Evolutionary conservation across 2,888 invertebrate species (phyloP).

Genomic region (Plagodis pulveraria): DNA sequence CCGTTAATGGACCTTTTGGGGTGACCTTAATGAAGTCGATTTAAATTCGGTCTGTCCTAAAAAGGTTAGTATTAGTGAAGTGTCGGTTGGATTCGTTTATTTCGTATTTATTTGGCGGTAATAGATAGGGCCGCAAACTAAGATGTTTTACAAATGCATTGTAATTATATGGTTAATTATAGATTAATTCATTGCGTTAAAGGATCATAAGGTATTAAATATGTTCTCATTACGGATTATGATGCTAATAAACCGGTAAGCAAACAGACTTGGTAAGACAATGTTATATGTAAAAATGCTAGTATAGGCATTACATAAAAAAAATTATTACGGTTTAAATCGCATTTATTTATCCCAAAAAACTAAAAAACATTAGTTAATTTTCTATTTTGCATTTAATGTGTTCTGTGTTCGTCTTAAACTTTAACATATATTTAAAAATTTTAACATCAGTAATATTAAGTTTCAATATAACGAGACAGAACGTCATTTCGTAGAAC

Average conservation of each 20-base stretch:
- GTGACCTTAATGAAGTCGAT: conserved; percentile 42
- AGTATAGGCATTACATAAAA: not conserved
- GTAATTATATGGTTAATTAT: not conserved
- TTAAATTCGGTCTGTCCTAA: conserved; percentile 42
- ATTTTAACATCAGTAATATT: conserved; percentile 3
- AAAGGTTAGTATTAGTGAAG: conserved; percentile 39
- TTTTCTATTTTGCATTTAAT: no score
- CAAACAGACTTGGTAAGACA: no score
- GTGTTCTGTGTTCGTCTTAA: not conserved
- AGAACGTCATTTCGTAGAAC: conserved; percentile 9
- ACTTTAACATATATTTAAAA: not conserved
- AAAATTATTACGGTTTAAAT: no score
- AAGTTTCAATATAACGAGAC: conserved; percentile 12
- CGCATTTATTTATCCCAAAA: no score
- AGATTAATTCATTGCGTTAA: not conserved
- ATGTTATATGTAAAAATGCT: no score
- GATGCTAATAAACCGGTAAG: no score
- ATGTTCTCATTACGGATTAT: no score
- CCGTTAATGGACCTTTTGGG: conserved; percentile 41
- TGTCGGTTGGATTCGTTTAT: conserved; percentile 38
- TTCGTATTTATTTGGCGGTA: conserved; percentile 39
- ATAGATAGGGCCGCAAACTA: conserved; percentile 22
- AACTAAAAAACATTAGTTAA: no score
- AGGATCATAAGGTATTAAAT: not conserved
- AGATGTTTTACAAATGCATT: conserved; percentile 19